Evolutionary conservation across 2,797 vertebrate species (phyloP).

Genomic region (Xenopus petersii): DNA sequence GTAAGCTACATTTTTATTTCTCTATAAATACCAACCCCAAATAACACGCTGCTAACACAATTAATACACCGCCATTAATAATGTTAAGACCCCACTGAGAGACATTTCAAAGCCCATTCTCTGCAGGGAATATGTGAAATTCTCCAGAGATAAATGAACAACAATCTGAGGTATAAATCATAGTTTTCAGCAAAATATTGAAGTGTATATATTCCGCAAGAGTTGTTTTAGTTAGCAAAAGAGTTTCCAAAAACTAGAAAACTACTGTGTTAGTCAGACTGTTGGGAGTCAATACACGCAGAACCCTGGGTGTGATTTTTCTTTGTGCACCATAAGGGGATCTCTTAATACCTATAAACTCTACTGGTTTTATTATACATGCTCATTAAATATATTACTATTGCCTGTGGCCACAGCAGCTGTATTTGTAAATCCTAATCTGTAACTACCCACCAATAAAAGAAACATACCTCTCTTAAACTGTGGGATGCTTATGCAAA

Average conservation of each 20-base stretch:
- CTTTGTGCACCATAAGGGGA: too few species aligned
- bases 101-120: slow-evolving; percentile 36
- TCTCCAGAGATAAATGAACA: slow-evolving; percentile 46
- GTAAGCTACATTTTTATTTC: slow-evolving; percentile 39
- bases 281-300: too few species aligned
- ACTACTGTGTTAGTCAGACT: too few species aligned
- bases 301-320: too few species aligned
- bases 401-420: too few species aligned
- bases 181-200: slow-evolving; percentile 7
- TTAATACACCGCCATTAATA: slow-evolving; percentile 47
- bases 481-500: too few species aligned
- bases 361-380: too few species aligned
- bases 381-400: too few species aligned
- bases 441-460: too few species aligned
- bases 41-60: slow-evolving; percentile 47
- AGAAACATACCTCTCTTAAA: too few species aligned
- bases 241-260: not conserved
- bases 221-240: slow-evolving; percentile 16
- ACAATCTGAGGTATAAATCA: slow-evolving; percentile 31
- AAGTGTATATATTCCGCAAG: slow-evolving; percentile 16
- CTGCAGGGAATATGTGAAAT: slow-evolving; percentile 43
- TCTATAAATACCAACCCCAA: slow-evolving; percentile 46
- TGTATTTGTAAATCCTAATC: too few species aligned
- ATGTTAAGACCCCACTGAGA: slow-evolving; percentile 44
- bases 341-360: too few species aligned